Evolutionary conservation across 1,140 invertebrate species (phyloP).

Genomic region (Batillaria attramentaria): DNA sequence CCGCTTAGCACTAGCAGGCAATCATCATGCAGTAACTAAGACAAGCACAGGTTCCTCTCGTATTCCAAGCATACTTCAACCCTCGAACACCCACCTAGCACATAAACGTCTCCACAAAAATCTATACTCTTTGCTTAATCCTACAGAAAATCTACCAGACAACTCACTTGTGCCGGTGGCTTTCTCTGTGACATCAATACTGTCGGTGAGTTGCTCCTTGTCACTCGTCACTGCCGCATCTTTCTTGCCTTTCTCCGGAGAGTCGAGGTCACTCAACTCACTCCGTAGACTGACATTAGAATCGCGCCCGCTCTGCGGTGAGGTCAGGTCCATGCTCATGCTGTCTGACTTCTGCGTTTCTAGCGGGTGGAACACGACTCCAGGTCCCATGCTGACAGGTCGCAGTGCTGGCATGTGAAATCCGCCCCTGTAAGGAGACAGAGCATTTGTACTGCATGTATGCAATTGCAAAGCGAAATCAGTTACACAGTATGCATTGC

Average conservation of each 20-base stretch:
- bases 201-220: conserved; percentile 76
- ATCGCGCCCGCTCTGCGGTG: conserved; percentile 69
- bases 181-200: conserved; percentile 68
- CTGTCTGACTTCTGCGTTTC: conserved; percentile 47
- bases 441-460: too few species aligned
- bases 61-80: too few species aligned
- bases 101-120: not conserved
- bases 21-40: too few species aligned
- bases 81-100: not conserved
- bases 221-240: conserved; percentile 69
- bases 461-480: too few species aligned
- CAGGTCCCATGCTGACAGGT: conserved; percentile 74
- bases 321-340: conserved; percentile 63
- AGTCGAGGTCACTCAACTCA: conserved; percentile 71
- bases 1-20: too few species aligned
- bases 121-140: too few species aligned
- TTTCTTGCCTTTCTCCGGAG: conserved; percentile 51
- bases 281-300: conserved; percentile 75
- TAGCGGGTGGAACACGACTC: conserved; percentile 77
- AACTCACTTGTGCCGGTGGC: conserved; percentile 72
- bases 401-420: conserved; percentile 64
- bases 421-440: too few species aligned
- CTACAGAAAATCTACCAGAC: not conserved
- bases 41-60: too few species aligned
- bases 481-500: too few species aligned